Conservation (phyloP, 2,797 vertebrate genomes). For the Phataginus tricuspis region DNA sequence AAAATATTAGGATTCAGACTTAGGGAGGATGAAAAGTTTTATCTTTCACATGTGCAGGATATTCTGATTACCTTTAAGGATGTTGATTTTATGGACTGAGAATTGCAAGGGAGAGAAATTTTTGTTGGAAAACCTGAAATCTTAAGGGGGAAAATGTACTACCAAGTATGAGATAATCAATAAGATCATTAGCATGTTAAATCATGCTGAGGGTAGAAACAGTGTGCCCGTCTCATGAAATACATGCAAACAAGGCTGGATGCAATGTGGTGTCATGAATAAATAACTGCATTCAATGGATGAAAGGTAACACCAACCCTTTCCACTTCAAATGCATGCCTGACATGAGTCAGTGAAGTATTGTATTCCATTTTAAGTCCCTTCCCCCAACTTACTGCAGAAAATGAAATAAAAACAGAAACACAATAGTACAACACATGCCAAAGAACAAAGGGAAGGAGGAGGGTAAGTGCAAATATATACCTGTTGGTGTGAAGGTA, state of each 20-base stretch:
- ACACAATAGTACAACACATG: conserved; percentile 84
- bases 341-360: conserved; percentile 48
- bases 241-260: conserved; percentile 58
- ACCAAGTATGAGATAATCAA: conserved; percentile 61
- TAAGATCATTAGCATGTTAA: conserved; percentile 63
- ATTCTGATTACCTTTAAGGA: conserved; percentile 66
- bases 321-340: conserved; percentile 45
- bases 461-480: conserved; percentile 90
- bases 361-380: conserved; percentile 30
- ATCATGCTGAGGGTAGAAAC: conserved; percentile 33
- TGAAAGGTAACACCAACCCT: conserved; percentile 44
- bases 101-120: neutral
- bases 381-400: conserved; percentile 49
- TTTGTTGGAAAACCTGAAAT: conserved; percentile 38
- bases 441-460: conserved; percentile 82
- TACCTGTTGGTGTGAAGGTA: conserved; percentile 99
- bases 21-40: conserved; percentile 53
- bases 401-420: conserved; percentile 82
- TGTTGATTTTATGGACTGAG: conserved; percentile 52
- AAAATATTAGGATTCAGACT: conserved; percentile 55
- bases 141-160: neutral
- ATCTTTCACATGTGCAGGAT: conserved; percentile 29
- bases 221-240: conserved; percentile 62
- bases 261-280: neutral
- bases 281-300: neutral